These are phyloP conservation scores for Oryzias javanicus DNA, from an alignment of 2,113 vertebrate species.

Conservation along the genomic window DNA sequence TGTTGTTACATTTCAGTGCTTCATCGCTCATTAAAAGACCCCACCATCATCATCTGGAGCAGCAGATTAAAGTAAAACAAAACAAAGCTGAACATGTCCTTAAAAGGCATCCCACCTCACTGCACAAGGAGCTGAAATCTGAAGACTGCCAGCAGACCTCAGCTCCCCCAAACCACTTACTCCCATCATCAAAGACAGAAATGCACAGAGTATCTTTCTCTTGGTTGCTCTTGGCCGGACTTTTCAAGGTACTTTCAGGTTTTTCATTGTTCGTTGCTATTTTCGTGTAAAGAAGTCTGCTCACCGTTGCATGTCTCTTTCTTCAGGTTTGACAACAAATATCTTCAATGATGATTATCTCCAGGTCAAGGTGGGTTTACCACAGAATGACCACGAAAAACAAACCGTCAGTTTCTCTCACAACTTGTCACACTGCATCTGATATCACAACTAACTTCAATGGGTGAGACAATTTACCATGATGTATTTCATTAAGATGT, in stretches of 20 bases:
- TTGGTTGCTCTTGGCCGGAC: conserved; percentile 1
- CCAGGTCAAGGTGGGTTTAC: conserved; percentile 52
- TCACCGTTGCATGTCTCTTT: neutral
- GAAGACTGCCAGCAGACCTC: conserved; percentile 46
- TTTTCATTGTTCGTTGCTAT: conserved; percentile 1
- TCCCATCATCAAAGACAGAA: neutral
- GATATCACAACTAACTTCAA: conserved; percentile 71
- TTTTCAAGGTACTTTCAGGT: conserved; percentile 1
- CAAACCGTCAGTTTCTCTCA: conserved; percentile 21
- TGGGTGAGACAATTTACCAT: conserved; percentile 72
- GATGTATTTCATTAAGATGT: neutral
- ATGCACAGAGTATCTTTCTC: neutral
- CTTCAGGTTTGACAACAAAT: conserved; percentile 7
- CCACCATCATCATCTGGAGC: conserved; percentile 30
- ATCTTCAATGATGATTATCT: conserved; percentile 43
- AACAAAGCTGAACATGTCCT: conserved; percentile 69
- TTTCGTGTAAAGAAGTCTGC: conserved; percentile 9
- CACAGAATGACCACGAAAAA: conserved; percentile 48
- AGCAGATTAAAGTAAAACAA: conserved; percentile 54
- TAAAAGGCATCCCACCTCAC: conserved; percentile 72
- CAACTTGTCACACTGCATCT: conserved; percentile 14
- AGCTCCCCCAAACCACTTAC: conserved; percentile 37
- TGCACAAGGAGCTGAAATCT: conserved; percentile 44
- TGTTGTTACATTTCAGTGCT: conserved; percentile 12
- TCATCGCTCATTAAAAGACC: conserved; percentile 21